Conservation (phyloP, 2,888 invertebrate genomes). For the Nomada ruficornis region DNA sequence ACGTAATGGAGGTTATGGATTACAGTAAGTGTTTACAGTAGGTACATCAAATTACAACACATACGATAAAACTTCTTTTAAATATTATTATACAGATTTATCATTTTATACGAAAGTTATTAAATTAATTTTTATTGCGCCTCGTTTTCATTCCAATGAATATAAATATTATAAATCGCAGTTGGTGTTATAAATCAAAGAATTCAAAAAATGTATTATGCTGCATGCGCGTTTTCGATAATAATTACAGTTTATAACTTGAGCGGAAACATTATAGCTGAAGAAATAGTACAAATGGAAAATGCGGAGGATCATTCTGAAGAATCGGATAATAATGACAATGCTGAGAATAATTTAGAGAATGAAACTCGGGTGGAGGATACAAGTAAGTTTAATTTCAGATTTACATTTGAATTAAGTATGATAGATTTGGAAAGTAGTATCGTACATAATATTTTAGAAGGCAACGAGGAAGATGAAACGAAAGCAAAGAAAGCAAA, state of each 20-base stretch:
- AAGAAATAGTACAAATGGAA: constrained; percentile 43
- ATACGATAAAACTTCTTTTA: neutral
- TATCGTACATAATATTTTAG: constrained; percentile 16
- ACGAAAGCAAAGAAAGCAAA: constrained; percentile 25
- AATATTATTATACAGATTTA: neutral
- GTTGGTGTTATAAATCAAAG: constrained; percentile 3
- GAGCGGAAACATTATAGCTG: constrained; percentile 23
- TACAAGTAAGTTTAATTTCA: constrained; percentile 18
- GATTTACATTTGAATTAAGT: neutral
- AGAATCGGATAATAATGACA: constrained; percentile 37
- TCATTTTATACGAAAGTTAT: constrained; percentile 2
- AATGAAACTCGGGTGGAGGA: constrained; percentile 8
- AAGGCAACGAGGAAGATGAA: constrained; percentile 32
- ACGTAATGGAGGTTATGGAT: constrained; percentile 59
- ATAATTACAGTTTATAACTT: neutral
- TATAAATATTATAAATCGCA: neutral
- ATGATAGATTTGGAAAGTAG: neutral
- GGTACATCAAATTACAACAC: neutral
- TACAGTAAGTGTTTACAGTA: constrained; percentile 39
- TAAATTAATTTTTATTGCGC: neutral
- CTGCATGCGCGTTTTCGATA: neutral
- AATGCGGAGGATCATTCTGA: constrained; percentile 21
- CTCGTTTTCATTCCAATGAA: neutral
- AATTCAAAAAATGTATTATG: neutral
- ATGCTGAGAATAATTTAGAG: constrained; percentile 24